Evolutionary conservation across 2,797 vertebrate species (phyloP).

Genomic region (Myiothlypis chrysogaster): DNA sequence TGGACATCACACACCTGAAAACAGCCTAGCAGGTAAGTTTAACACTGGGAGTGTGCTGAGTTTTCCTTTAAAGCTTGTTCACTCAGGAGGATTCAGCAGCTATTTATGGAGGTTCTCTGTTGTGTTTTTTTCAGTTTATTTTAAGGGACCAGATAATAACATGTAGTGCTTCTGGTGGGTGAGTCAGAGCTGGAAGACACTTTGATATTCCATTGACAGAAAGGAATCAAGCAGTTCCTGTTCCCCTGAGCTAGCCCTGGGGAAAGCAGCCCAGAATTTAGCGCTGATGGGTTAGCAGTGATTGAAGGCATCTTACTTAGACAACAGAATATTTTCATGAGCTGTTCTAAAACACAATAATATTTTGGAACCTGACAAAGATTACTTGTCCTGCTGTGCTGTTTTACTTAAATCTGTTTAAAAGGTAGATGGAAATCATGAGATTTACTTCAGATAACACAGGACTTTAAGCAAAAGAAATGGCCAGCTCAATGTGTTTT

Average conservation of each 20-base stretch:
- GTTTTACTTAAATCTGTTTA: background rate
- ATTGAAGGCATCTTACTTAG: background rate
- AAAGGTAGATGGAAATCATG: background rate
- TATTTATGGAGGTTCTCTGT: slow-evolving; percentile 20
- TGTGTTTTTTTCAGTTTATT: slow-evolving; percentile 19
- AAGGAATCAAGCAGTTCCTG: background rate
- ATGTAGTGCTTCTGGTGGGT: slow-evolving; percentile 8
- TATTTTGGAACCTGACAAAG: background rate
- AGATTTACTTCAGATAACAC: background rate
- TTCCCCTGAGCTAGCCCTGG: background rate
- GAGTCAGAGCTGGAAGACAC: slow-evolving; percentile 6
- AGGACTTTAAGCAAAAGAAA: background rate
- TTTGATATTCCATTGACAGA: background rate
- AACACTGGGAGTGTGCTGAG: slow-evolving; percentile 28
- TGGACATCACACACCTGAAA: slow-evolving; percentile 72
- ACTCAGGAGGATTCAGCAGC: slow-evolving; percentile 43
- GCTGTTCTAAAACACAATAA: background rate
- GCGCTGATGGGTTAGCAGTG: background rate
- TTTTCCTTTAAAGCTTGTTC: slow-evolving; percentile 36
- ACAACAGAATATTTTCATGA: background rate
- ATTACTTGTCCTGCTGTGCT: background rate
- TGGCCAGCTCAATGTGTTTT: background rate
- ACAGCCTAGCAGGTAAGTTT: slow-evolving; percentile 57
- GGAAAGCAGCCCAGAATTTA: background rate
- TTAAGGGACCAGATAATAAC: slow-evolving; percentile 11